Conservation (phyloP, 2,888 invertebrate genomes). For the Dicycla oo region DNA sequence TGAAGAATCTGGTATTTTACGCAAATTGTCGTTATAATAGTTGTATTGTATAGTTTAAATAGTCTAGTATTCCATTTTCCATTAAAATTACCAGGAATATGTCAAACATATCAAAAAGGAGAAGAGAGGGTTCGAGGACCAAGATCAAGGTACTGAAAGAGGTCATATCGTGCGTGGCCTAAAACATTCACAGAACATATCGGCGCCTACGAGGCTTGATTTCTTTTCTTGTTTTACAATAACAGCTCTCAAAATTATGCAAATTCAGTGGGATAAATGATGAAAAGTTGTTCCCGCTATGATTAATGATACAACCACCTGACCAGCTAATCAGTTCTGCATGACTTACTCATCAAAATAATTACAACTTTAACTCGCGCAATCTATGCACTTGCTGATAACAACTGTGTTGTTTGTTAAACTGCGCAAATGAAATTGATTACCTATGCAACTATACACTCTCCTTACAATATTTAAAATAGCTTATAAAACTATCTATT, state of each 20-base stretch:
- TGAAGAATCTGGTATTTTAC: conserved; percentile 54
- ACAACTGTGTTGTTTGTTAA: conserved; percentile 14
- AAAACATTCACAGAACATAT: conserved; percentile 36
- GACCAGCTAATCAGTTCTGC: conserved; percentile 16
- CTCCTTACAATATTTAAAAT: background rate
- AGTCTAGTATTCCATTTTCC: conserved; percentile 12
- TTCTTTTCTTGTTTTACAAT: conserved; percentile 8
- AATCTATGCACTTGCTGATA: background rate
- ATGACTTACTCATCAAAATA: conserved; percentile 35
- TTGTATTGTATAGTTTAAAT: conserved; percentile 42
- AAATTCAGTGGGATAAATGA: background rate
- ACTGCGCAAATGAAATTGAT: background rate
- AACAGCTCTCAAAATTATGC: background rate
- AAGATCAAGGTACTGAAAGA: conserved; percentile 88
- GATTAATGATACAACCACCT: background rate
- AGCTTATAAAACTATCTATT: background rate
- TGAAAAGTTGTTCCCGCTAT: background rate
- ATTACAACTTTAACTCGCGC: background rate
- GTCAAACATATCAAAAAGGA: conserved; percentile 90
- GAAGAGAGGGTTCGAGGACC: conserved; percentile 86
- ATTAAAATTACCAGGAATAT: conserved; percentile 71
- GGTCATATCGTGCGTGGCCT: conserved; percentile 73
- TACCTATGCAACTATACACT: background rate
- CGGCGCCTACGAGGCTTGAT: conserved; percentile 20
- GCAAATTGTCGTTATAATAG: conserved; percentile 65